Conservation (phyloP, 2,113 vertebrate species). For the Megaptera novaeangliae region DNA sequence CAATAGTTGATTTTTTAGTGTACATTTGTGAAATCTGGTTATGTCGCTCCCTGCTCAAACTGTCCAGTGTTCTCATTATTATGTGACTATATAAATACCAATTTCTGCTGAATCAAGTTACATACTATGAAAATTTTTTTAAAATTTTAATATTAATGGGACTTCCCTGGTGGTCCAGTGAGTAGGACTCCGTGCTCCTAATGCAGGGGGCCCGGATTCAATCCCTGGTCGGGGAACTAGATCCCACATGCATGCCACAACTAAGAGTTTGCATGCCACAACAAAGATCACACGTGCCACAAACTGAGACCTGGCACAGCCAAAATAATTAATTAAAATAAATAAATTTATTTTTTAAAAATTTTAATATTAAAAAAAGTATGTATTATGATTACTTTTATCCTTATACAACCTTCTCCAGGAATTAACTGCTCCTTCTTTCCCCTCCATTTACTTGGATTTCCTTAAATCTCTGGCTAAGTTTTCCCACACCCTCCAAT, state of each 20-base stretch:
- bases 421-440: background rate
- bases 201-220: no score
- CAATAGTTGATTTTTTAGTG: background rate
- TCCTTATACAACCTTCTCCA: background rate
- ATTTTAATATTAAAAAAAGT: background rate
- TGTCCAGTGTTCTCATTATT: background rate
- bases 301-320: no score
- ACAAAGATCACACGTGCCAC: no score
- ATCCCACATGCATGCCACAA: no score
- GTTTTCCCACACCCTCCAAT: background rate
- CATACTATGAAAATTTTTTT: fast-evolving
- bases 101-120: background rate
- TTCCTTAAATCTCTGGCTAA: background rate
- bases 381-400: background rate
- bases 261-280: no score
- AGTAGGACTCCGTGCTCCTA: no score
- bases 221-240: no score
- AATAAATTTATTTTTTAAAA: no score
- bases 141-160: background rate
- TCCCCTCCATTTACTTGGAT: background rate
- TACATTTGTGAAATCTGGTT: background rate
- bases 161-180: no score
- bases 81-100: background rate
- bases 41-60: background rate
- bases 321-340: no score